phyloP scores from a whole-genome alignment of 2,888 invertebrate genomes.

The Meghimatium bilineatum region DNA sequence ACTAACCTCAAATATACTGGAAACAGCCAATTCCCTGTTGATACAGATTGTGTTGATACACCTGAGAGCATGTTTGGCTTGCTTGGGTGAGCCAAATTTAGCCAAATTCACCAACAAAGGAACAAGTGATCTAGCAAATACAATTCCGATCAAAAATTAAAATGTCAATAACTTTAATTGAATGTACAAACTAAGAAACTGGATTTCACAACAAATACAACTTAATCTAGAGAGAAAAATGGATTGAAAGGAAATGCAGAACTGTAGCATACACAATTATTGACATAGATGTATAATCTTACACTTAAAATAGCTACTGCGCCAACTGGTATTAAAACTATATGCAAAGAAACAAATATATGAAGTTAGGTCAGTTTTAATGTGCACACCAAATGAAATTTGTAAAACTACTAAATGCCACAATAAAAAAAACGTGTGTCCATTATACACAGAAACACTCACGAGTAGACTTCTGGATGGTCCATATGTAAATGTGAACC shows the following conservation, averaged over 20 bases:
- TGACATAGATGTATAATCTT: no score
- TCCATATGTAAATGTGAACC: slow-evolving; percentile 74
- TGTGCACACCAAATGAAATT: no score
- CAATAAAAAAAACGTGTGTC: background rate
- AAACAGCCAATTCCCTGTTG: slow-evolving; percentile 71
- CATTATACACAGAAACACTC: slow-evolving; percentile 59
- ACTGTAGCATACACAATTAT: no score
- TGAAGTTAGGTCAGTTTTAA: no score
- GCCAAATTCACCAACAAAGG: slow-evolving; percentile 92
- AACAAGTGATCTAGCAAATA: slow-evolving; percentile 87
- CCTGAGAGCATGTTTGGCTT: slow-evolving; percentile 96
- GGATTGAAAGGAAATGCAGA: no score
- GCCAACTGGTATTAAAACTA: no score
- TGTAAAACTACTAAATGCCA: no score
- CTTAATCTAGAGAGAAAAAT: background rate
- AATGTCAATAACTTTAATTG: background rate
- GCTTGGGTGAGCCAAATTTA: slow-evolving; percentile 92
- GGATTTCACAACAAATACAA: background rate
- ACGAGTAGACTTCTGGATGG: slow-evolving; percentile 75
- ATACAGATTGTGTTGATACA: slow-evolving; percentile 82
- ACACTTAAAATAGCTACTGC: no score
- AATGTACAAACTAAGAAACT: background rate
- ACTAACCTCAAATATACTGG: slow-evolving; percentile 80
- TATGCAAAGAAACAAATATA: no score
- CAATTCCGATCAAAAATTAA: slow-evolving; percentile 25